phyloP scores from a whole-genome alignment of 2,797 vertebrate species.

The Urophycis tenuis region DNA sequence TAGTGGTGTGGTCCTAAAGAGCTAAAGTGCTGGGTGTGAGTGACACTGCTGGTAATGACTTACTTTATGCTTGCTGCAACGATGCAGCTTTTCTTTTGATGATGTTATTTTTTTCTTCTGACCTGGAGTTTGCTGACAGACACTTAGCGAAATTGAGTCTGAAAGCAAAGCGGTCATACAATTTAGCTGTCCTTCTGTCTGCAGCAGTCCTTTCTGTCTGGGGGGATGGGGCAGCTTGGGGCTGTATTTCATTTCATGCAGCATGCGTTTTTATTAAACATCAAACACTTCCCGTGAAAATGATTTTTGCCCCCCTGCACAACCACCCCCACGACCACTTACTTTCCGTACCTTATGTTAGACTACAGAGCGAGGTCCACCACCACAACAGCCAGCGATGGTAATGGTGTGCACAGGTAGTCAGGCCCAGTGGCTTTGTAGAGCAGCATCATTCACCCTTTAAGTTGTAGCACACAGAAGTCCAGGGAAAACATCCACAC shows the following conservation, averaged over 20 bases:
- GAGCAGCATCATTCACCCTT: too few relatives aligned
- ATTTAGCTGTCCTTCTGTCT: slow-evolving; percentile 3
- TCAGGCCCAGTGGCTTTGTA: too few relatives aligned
- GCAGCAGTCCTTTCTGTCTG: slow-evolving; percentile 1
- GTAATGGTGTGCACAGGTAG: slow-evolving; percentile 3
- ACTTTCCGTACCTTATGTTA: neutral
- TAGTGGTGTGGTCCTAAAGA: neutral
- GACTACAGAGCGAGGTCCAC: neutral
- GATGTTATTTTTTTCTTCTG: neutral
- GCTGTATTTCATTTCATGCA: slow-evolving; percentile 3
- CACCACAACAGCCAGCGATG: neutral
- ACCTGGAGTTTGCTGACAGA: neutral
- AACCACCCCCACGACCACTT: too few relatives aligned
- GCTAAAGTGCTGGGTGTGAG: neutral
- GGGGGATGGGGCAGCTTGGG: neutral
- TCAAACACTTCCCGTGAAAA: neutral
- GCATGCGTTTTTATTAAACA: neutral
- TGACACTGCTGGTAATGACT: neutral
- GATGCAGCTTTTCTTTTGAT: neutral
- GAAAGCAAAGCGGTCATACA: slow-evolving; percentile 1
- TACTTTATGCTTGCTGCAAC: neutral
- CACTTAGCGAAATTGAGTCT: neutral
- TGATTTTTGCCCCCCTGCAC: neutral
- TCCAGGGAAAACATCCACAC: too few relatives aligned
- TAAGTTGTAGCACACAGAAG: too few relatives aligned